Conservation (phyloP, 2,113 vertebrate genomes). For the Aplodontia rufa region DNA sequence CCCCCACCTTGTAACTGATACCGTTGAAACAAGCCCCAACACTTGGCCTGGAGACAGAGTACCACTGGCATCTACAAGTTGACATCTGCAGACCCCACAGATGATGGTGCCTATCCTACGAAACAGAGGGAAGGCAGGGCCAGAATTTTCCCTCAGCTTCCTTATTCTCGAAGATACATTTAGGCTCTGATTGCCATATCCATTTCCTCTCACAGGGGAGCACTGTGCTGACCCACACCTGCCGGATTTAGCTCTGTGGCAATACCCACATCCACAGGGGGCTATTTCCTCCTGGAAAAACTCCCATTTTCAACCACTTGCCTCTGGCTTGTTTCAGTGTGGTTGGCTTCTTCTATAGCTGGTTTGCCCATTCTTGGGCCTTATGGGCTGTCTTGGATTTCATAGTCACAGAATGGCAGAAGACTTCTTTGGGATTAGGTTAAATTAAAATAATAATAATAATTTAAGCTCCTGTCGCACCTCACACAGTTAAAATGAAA, state of each 20-base stretch:
- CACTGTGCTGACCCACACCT: background rate
- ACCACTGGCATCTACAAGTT: background rate
- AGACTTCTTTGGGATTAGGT: slow-evolving; percentile 37
- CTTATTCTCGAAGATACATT: background rate
- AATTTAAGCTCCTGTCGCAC: background rate
- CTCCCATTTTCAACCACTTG: background rate
- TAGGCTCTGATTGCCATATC: background rate
- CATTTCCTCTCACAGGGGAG: background rate
- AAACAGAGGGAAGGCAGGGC: background rate
- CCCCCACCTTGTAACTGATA: background rate
- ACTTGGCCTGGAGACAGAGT: background rate
- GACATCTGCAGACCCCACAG: background rate
- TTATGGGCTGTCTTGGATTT: background rate
- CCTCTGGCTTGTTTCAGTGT: background rate
- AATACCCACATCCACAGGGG: background rate
- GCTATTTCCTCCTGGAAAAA: background rate
- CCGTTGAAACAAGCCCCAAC: background rate
- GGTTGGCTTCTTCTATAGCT: background rate
- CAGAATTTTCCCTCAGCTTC: background rate
- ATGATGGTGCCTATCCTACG: background rate
- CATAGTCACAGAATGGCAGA: background rate
- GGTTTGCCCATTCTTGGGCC: background rate
- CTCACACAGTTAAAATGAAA: background rate
- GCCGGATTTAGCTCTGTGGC: background rate
- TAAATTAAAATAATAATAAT: slow-evolving; percentile 31